Evolutionary conservation across 2,888 invertebrate species (phyloP), one percentile per base, ranked within the genome.

Genomic region (Gymnoscelis rufifasciata): DNA sequence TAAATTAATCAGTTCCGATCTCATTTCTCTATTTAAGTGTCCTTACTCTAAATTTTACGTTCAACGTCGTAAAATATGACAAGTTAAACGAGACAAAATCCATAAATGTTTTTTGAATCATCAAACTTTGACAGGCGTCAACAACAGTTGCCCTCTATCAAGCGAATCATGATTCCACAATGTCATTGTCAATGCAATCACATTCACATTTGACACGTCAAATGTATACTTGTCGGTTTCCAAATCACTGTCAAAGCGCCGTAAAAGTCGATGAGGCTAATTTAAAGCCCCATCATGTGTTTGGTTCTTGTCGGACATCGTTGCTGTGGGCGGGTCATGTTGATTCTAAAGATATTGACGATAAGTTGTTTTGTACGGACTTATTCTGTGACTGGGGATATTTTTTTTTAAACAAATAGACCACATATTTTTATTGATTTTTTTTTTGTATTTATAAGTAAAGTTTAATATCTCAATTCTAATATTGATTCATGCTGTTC

Each of bases 231-330:
- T 64, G 57, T 64, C 62, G 64, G 64, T 71, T 66, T 66, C 65
- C 67, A 72, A 68, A 68, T 63, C 76, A 62, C 61, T 75, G 80
- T 79, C 81, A 78, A 78, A 59, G 57, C 62, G 61, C 75, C 68
- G 68, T 80, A 78, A 83, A 80, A 70, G 75, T 80, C 78, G 57
- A 62, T 62, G 62, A 56, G 68, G 70, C 64, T 82, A 76, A 83
- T 82, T 78, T 82, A 81, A 64, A 71, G 62, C 65, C 59, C 71
- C 70, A 73, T 82, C 76, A 71, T 57, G 64, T 63, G 66, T 62
- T 71, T 59, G 66, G 59, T 66, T 66, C 72, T 73, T 77, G 76
- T 76, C 61, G 62, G 59, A 59, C 19, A 19, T 69, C 69, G 70
- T 74, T 70, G 71, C 60, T 64, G 83, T 82, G 75, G 82, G 83